These are phyloP conservation scores for Florisuga fusca DNA, from an alignment of 2,797 vertebrate genomes.

Conservation along the genomic window DNA sequence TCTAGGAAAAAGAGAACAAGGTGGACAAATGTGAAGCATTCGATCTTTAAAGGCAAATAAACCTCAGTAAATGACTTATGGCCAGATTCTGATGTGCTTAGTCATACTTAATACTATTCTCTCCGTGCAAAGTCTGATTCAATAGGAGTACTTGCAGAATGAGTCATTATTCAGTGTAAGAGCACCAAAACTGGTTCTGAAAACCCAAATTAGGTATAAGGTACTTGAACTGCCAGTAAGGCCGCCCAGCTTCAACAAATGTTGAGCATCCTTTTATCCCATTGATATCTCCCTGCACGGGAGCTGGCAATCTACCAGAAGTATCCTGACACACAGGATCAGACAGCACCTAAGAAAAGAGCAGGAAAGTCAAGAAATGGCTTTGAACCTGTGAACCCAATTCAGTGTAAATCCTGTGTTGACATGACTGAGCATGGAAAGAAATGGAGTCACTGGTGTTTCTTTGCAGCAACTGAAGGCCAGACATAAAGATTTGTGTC, in stretches of 20 bases:
- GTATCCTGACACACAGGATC: conserved; percentile 19
- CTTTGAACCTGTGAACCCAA: conserved; percentile 33
- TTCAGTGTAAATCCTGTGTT: conserved; percentile 18
- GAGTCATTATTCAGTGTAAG: not conserved
- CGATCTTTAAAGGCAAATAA: conserved; percentile 2
- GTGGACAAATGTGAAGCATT: not conserved
- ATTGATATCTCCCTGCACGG: not conserved
- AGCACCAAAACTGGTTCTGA: not conserved
- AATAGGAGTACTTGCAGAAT: not conserved
- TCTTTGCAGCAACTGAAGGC: not conserved
- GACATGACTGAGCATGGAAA: not conserved
- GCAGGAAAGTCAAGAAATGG: conserved; percentile 19
- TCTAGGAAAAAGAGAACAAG: conserved; percentile 39
- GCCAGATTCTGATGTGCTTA: not conserved
- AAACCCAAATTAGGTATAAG: not conserved
- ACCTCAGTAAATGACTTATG: not conserved
- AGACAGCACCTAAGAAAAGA: conserved; percentile 28
- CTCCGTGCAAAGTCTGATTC: not conserved
- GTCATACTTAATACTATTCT: not conserved
- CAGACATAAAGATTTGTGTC: not conserved
- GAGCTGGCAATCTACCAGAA: conserved; percentile 19
- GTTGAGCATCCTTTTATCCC: conserved; percentile 5
- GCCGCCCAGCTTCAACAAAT: not conserved
- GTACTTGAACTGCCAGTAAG: not conserved
- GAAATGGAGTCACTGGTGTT: not conserved